Evolutionary conservation across 2,113 vertebrate genomes (phyloP).

Genomic region (Microtus richardsoni): DNA sequence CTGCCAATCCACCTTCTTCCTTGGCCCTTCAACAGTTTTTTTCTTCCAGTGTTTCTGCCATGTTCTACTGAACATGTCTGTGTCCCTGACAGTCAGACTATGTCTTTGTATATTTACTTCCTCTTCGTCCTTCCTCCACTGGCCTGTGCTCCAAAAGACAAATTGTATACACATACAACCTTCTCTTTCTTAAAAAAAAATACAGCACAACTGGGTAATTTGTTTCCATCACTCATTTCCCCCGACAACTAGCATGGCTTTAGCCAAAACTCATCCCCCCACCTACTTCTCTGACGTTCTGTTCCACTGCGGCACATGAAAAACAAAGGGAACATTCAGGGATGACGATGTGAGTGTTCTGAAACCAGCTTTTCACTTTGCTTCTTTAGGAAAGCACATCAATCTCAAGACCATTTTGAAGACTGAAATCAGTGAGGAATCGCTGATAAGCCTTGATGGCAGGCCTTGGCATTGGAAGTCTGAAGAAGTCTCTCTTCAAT

Average conservation of each 20-base stretch:
- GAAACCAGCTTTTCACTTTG: constrained; percentile 62
- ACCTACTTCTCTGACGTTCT: constrained; percentile 68
- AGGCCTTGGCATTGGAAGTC: constrained; percentile 2
- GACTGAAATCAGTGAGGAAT: constrained; percentile 27
- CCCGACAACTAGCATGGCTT: constrained; percentile 47
- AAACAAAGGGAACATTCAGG: constrained; percentile 45
- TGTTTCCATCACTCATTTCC: constrained; percentile 34
- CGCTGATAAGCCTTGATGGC: neutral
- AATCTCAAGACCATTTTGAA: constrained; percentile 56
- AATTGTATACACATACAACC: neutral
- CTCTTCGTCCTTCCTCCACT: constrained; percentile 22
- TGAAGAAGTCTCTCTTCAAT: constrained; percentile 31
- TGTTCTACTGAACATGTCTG: constrained; percentile 55
- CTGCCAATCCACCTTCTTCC: constrained; percentile 37
- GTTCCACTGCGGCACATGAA: constrained; percentile 31
- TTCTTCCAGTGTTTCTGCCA: constrained; percentile 63
- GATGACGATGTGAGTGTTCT: constrained; percentile 32
- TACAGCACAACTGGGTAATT: constrained; percentile 38
- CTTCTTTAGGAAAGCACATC: constrained; percentile 44
- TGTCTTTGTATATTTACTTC: constrained; percentile 46
- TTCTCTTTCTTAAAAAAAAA: constrained; percentile 59
- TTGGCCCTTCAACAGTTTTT: constrained; percentile 19
- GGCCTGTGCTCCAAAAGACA: constrained; percentile 32
- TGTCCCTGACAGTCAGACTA: constrained; percentile 56
- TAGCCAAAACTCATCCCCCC: constrained; percentile 69